Evolutionary conservation across 2,888 invertebrate genomes (phyloP).

Genomic region (Margaritifera margaritifera): DNA sequence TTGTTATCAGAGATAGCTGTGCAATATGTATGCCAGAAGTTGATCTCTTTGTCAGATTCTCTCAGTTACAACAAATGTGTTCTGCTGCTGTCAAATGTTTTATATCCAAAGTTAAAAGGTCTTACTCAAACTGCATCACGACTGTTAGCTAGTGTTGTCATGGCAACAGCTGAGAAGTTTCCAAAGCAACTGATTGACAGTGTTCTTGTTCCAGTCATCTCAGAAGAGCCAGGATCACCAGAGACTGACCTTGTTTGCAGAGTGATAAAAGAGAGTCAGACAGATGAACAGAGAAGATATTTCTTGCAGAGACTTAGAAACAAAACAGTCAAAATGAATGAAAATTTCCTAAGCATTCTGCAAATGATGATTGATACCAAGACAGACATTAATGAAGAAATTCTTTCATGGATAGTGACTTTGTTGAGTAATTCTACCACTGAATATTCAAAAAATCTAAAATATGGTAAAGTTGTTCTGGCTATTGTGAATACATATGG

Average conservation of each 20-base stretch:
- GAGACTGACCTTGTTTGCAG: constrained; percentile 3
- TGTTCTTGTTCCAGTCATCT: constrained; percentile 19
- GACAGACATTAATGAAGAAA: constrained; percentile 1
- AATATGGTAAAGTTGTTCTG: constrained; percentile 26
- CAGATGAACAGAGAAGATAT: background rate
- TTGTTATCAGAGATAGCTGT: too few relatives aligned
- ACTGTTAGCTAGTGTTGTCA: constrained; percentile 18
- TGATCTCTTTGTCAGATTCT: constrained; percentile 8
- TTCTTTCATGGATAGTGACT: background rate
- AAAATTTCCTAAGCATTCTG: background rate
- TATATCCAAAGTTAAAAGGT: constrained; percentile 7
- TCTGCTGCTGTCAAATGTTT: constrained; percentile 9
- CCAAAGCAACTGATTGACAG: constrained; percentile 31
- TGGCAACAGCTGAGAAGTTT: constrained; percentile 14
- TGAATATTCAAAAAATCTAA: constrained; percentile 18
- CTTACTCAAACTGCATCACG: constrained; percentile 27
- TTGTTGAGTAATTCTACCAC: constrained; percentile 4
- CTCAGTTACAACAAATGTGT: constrained; percentile 18
- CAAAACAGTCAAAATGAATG: constrained; percentile 3
- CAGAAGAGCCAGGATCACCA: background rate
- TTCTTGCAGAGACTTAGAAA: constrained; percentile 1
- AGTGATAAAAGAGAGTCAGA: constrained; percentile 4
- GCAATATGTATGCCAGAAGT: too few relatives aligned
- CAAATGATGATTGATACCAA: constrained; percentile 1
- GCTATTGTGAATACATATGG: constrained; percentile 23